Percentiles rank a stretch among this genome's conserved stretches.
Evolutionary conservation across 2,113 vertebrate species (phyloP).

Genomic region (Atractosteus spatula): DNA sequence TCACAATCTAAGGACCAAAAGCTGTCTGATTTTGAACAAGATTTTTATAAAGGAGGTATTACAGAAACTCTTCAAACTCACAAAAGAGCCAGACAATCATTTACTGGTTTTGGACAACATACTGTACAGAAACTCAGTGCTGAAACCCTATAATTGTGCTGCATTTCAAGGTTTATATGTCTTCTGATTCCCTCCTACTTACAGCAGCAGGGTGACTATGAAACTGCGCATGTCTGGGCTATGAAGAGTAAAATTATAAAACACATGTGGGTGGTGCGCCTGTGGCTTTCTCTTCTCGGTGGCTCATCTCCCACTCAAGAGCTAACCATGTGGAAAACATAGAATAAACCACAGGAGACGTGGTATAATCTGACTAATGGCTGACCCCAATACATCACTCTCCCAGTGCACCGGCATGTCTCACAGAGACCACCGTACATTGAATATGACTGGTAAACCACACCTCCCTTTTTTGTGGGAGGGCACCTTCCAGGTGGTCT

Average conservation of each 20-base stretch:
- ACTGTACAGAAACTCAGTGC: too few relatives aligned
- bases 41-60: too few relatives aligned
- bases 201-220: not conserved
- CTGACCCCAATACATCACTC: not conserved
- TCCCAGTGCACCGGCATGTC: not conserved
- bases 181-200: too few relatives aligned
- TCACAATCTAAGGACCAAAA: too few relatives aligned
- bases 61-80: too few relatives aligned
- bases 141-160: too few relatives aligned
- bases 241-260: not conserved
- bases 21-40: too few relatives aligned
- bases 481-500: not conserved
- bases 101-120: too few relatives aligned
- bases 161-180: too few relatives aligned
- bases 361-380: not conserved
- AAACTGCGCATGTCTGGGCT: not conserved
- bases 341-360: not conserved
- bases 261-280: not conserved
- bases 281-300: not conserved
- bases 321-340: constrained; percentile 5
- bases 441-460: not conserved
- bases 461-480: not conserved
- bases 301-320: not conserved
- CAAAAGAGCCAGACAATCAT: too few relatives aligned
- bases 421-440: not conserved